Percentiles rank a stretch among this genome's conserved stretches.
These are phyloP conservation scores for Protaetia brevitarsis DNA, from an alignment of 1,140 invertebrate genomes.

Conservation along the genomic window DNA sequence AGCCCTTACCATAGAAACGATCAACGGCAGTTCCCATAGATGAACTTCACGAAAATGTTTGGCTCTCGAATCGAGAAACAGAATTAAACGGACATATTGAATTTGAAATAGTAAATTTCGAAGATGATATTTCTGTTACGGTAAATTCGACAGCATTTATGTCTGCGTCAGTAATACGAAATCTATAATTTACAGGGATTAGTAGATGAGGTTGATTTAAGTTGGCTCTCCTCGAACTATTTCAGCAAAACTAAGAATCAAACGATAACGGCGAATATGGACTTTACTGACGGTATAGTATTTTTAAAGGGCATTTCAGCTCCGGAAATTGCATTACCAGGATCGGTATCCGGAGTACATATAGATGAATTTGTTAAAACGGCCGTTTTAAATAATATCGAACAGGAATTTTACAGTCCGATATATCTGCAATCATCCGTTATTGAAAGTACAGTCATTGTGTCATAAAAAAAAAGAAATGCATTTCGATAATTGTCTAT, in stretches of 20 bases:
- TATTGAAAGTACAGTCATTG: conserved; percentile 28
- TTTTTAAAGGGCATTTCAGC: conserved; percentile 34
- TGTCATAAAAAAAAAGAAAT: too few species aligned
- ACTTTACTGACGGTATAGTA: conserved; percentile 34
- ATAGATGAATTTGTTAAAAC: conserved; percentile 35
- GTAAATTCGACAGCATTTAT: conserved; percentile 24
- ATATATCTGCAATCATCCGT: conserved; percentile 33
- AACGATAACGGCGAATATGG: conserved; percentile 32
- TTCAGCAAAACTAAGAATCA: conserved; percentile 44
- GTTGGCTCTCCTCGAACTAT: conserved; percentile 39
- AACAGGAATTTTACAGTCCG: conserved; percentile 40
- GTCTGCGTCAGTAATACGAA: neutral
- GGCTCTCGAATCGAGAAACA: conserved; percentile 37
- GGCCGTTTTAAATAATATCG: conserved; percentile 35
- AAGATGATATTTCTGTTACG: conserved; percentile 34
- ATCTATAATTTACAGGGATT: conserved; percentile 31
- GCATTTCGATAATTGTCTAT: too few species aligned
- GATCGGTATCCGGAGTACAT: conserved; percentile 35
- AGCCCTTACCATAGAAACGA: conserved; percentile 33
- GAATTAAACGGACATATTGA: conserved; percentile 30
- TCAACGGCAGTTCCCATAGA: conserved; percentile 27
- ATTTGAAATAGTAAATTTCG: conserved; percentile 35
- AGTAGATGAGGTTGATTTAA: conserved; percentile 36
- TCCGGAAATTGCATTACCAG: conserved; percentile 25
- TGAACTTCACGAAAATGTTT: conserved; percentile 32